Base-by-base conservation (phyloP, 2,797 vertebrate genomes). In the Hylomyscus alleni region DNA sequence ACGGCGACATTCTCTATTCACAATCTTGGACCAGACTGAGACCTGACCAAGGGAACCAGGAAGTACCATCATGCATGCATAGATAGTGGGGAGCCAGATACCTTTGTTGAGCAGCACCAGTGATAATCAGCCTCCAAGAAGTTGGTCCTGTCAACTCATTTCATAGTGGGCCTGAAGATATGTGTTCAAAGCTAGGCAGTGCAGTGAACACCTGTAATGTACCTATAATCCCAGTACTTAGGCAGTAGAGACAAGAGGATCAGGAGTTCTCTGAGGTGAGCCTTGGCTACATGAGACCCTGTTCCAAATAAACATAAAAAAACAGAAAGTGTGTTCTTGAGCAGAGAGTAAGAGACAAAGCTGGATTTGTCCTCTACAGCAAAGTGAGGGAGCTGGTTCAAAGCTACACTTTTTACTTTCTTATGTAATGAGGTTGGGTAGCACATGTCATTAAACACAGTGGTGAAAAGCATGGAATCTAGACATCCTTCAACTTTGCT, bases 381-480 rank as follows among this genome's bases (percentile, higher is more conserved):
- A 60, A 17, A 13, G 69, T 6, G 20, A 69, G 56, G 14, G 54
- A 56, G 85, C 52, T 90, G 83, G 76, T 62, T 89, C 62, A 92
- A 94, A 44, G 31, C n/a, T 82, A 82, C 37, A n/a, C 0, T 54
- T 89, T 77, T 65, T 47, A 17, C 69, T 94, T 54, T 67, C 75
- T 13, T 86, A 92, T 65, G 17, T 77, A 85, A 84, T 58, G 37
- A 96, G 47, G 58, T 52, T 65, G 19, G 88, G 40, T 95, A 77
- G 84, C 62, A 22, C 60, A 94, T 40, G 60, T 22, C 67, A 58
- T 93, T 94, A 77, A 88, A 90, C 4, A 29, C 54, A 65, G 96
- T 65, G 67, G 90, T 93, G 93, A 83, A 92, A 96, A 96, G 56
- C 60, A 78, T 91, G 58, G 65, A 86, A 88, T 93, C 85, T 96